These are phyloP conservation scores for Nephotettix cincticeps DNA, from an alignment of 1,140 invertebrate genomes.

Conservation along the genomic window DNA sequence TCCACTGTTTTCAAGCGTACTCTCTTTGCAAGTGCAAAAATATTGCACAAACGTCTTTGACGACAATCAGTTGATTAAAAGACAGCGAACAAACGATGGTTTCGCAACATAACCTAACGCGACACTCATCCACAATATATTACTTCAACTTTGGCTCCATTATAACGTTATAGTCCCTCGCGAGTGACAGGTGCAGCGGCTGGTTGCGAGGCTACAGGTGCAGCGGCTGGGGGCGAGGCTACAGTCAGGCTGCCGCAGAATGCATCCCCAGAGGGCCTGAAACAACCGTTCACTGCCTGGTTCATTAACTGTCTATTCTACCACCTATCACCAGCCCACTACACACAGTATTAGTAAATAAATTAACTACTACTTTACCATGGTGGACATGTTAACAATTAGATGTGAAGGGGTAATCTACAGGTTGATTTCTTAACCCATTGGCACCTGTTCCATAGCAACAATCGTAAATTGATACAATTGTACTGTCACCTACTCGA, in stretches of 20 bases:
- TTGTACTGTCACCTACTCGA: no score
- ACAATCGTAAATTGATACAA: no score
- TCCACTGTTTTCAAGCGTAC: slow-evolving; percentile 9
- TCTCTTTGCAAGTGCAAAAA: neutral
- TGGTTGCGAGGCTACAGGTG: no score
- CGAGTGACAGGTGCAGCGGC: neutral
- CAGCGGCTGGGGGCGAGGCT: neutral
- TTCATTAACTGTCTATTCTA: neutral
- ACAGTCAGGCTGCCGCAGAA: slow-evolving; percentile 20
- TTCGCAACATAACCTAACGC: neutral
- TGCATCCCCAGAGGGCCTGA: slow-evolving; percentile 21
- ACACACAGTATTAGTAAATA: no score
- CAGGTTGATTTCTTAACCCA: no score
- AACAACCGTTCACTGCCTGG: neutral
- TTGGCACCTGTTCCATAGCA: no score
- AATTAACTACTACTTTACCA: no score
- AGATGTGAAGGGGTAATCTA: no score
- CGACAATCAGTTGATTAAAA: neutral
- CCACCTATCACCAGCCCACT: no score
- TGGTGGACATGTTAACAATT: no score
- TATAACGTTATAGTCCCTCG: neutral
- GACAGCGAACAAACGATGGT: neutral
- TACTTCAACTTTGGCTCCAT: neutral
- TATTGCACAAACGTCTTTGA: neutral
- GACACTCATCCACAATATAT: neutral